Evolutionary conservation across 1,140 invertebrate genomes (phyloP), one percentile per base, ranked within the genome.

Genomic region (Asbolus verrucosus): DNA sequence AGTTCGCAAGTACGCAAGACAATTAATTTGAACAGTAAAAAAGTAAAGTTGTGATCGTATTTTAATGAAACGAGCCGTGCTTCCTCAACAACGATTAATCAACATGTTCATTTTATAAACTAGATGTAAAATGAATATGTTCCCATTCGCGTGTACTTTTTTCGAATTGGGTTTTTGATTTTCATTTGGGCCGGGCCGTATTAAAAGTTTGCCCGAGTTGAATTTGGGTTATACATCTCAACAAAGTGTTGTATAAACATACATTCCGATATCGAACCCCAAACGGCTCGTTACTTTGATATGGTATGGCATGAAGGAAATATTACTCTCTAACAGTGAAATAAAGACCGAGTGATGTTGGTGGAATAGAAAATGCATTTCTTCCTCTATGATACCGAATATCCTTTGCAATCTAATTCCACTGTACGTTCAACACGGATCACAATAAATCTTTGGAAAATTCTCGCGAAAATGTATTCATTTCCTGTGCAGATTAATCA

Each of bases 231-330:
- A 24, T 54, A 54, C 19, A 54, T 54, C 46, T 19, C 46, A 67
- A 38, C 43, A 67, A 67, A 67, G 65, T 67, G 65, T 46, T 67
- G 43, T 69, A 41, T 69, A 69, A 61, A 62, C 59, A 69, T 62
- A 39, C 33, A 54, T 33, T 24, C 33, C 50, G 67, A 62, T 69
- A 62, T 69, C 67, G 67, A 69, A 61, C 50, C 67, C 59, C 67
- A 19, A 30, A 41, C 27, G 67, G 31, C 38, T 39, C 39, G 50
- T 69, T 69, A 69, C 36, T 62, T 62, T 69, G 67, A 69, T 69
- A 61, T 31, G 67, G 43, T 27, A 36, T 67, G 36, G 39, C 65
- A 6, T 46, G 65, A 46, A 67, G 65, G 33, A 67, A 67, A 67
- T 67, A 67, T 59, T 31, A 54, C 46, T 1, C 46, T 21, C 46